A percentile compares a stretch with the other conserved stretches of the same genome.
Evolutionary conservation across 1,140 invertebrate species (phyloP).

Genomic region (Homalodisca vitripennis): DNA sequence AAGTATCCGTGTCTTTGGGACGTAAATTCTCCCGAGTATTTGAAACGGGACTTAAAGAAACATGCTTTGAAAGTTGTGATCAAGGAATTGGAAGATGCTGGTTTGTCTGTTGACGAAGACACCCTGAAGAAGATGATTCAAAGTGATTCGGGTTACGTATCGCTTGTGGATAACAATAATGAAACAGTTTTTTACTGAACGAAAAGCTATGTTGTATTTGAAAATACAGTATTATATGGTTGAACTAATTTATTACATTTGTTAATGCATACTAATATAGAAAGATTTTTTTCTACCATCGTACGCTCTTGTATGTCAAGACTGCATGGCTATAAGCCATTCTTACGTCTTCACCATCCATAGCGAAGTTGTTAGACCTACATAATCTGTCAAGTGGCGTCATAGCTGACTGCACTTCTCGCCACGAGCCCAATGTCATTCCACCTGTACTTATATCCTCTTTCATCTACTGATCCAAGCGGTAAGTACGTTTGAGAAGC

Average conservation of each 20-base stretch:
- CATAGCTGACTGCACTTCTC: neutral
- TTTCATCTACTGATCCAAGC: neutral
- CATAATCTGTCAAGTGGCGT: neutral
- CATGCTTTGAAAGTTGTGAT: neutral
- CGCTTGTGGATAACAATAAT: no score
- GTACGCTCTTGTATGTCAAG: neutral
- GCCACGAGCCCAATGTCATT: neutral
- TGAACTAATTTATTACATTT: no score
- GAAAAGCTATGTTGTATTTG: no score
- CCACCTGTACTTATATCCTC: constrained; percentile 4
- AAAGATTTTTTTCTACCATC: constrained; percentile 9
- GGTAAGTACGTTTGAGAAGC: neutral
- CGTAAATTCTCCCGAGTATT: constrained; percentile 1
- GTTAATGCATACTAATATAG: no score
- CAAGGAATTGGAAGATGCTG: constrained; percentile 2
- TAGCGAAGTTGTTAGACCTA: neutral
- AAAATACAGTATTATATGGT: no score
- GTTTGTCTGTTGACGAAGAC: neutral
- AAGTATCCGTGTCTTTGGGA: constrained; percentile 21
- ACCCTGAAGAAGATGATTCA: constrained; percentile 17
- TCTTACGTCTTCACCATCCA: constrained; percentile 1
- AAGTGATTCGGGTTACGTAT: constrained; percentile 16
- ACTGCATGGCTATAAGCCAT: neutral
- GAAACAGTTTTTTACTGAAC: no score
- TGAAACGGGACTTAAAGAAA: constrained; percentile 2